Percentiles rank a stretch among this genome's conserved stretches.
Conservation (phyloP, 1,140 invertebrate species). For the Camponotus floridanus region DNA sequence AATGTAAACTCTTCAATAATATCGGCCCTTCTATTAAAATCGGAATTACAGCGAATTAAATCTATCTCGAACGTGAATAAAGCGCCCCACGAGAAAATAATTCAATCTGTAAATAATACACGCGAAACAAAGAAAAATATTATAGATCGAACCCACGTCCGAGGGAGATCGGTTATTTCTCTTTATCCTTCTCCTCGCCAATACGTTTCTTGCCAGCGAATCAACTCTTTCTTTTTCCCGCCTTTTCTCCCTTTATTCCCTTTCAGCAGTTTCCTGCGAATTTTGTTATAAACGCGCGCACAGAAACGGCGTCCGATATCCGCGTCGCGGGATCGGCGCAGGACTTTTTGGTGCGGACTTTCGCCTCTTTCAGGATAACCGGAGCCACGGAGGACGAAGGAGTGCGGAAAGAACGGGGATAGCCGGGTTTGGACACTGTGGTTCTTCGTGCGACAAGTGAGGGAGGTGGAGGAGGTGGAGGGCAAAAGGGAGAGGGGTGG, state of each 20-base stretch:
- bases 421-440: slow-evolving; percentile 28
- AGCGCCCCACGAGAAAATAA: neutral
- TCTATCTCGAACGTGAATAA: neutral
- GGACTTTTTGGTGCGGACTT: slow-evolving; percentile 47
- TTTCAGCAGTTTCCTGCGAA: slow-evolving; percentile 60
- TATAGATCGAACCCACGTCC: neutral
- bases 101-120: slow-evolving; percentile 1
- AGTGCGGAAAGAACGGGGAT: slow-evolving; percentile 47
- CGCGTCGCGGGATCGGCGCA: slow-evolving; percentile 37
- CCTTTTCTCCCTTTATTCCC: slow-evolving; percentile 45
- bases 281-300: slow-evolving; percentile 62
- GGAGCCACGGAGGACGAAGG: slow-evolving; percentile 37
- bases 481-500: neutral
- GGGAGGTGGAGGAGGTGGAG: neutral
- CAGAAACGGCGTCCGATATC: slow-evolving; percentile 67
- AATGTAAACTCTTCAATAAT: neutral
- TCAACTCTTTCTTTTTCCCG: slow-evolving; percentile 37
- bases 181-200: slow-evolving; percentile 7
- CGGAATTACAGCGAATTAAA: neutral
- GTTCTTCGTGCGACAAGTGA: slow-evolving; percentile 43
- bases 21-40: neutral
- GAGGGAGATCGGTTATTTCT: slow-evolving; percentile 20
- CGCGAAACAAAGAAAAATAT: neutral
- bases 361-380: slow-evolving; percentile 58
- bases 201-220: slow-evolving; percentile 38